Conservation (phyloP, 2,797 vertebrate species). For the Telmatherina bonti region DNA sequence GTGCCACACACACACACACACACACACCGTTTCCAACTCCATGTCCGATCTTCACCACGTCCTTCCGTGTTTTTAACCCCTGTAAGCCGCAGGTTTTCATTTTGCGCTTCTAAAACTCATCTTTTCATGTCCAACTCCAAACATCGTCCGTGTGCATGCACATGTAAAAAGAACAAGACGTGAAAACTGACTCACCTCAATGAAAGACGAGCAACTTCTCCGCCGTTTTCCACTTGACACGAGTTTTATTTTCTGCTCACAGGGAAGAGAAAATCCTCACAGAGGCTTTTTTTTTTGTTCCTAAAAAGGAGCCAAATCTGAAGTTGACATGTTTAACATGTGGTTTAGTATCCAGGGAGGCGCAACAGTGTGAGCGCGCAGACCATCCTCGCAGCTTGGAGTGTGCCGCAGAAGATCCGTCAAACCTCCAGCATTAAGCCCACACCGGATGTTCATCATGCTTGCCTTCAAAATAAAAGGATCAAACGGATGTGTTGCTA, state of each 20-base stretch:
- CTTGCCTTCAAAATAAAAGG: constrained; percentile 55
- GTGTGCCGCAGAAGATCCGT: constrained; percentile 16
- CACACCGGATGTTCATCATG: constrained; percentile 5
- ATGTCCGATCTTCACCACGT: constrained; percentile 10
- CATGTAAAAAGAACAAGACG: neutral
- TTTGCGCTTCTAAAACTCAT: neutral
- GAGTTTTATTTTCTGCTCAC: constrained; percentile 18
- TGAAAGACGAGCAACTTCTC: constrained; percentile 64
- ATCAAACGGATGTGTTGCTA: too few relatives aligned
- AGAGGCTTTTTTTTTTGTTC: constrained; percentile 1
- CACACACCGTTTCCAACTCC: neutral
- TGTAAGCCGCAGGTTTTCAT: neutral
- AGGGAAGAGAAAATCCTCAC: neutral
- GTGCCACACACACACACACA: neutral
- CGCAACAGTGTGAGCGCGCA: constrained; percentile 60
- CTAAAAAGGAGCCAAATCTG: constrained; percentile 12
- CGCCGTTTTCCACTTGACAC: constrained; percentile 30
- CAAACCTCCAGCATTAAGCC: neutral
- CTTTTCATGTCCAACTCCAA: neutral
- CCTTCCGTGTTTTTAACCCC: constrained; percentile 7
- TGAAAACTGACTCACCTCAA: constrained; percentile 60
- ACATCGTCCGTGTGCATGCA: neutral
- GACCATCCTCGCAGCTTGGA: constrained; percentile 47
- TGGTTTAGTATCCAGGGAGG: constrained; percentile 19
- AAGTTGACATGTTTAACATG: constrained; percentile 48